Conservation (phyloP, 2,888 invertebrate species). For the Drosophila paranaensis region DNA sequence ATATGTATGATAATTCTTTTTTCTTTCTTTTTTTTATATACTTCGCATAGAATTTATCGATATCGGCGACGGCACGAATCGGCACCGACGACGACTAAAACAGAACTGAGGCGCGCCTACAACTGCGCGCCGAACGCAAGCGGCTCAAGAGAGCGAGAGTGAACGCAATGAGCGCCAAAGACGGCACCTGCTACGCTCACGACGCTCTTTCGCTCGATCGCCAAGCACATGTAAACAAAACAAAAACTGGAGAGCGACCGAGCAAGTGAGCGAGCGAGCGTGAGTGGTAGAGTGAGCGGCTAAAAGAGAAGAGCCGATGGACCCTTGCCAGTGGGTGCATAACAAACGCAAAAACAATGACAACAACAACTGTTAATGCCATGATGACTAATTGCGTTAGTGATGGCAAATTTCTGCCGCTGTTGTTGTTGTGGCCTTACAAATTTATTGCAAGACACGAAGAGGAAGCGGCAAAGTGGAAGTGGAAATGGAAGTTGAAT, state of each 20-base stretch:
- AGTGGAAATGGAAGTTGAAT: slow-evolving; percentile 69
- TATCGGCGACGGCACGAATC: slow-evolving; percentile 75
- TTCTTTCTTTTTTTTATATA: slow-evolving; percentile 27
- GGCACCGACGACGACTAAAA: slow-evolving; percentile 77
- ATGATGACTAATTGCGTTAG: slow-evolving; percentile 53
- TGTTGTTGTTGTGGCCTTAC: slow-evolving; percentile 28
- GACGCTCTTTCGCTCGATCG: slow-evolving; percentile 60
- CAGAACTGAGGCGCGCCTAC: slow-evolving; percentile 64
- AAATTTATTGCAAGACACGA: slow-evolving; percentile 47
- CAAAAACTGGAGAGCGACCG: slow-evolving; percentile 39
- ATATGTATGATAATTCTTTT: slow-evolving; percentile 9
- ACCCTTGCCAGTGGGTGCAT: slow-evolving; percentile 70
- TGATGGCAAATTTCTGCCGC: slow-evolving; percentile 37
- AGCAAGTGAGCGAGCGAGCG: not conserved
- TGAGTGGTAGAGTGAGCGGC: slow-evolving; percentile 7
- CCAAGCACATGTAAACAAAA: slow-evolving; percentile 70
- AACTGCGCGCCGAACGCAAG: slow-evolving; percentile 53
- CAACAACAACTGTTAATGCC: slow-evolving; percentile 21
- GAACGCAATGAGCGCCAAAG: slow-evolving; percentile 38
- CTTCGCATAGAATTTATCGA: slow-evolving; percentile 53
- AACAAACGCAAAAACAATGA: slow-evolving; percentile 32
- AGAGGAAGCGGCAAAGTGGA: slow-evolving; percentile 73
- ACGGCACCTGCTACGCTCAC: slow-evolving; percentile 57
- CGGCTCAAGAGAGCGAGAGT: slow-evolving; percentile 48
- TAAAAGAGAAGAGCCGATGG: slow-evolving; percentile 60